Percentiles rank a stretch among this genome's conserved stretches.
phyloP scores from a whole-genome alignment of 1,140 invertebrate genomes.

The roundworm (Caenorhabditis elegans) region WBcel235 BX284605.5:15923001-15923500 shows the following conservation, averaged over 20 bases:
- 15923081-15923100: not conserved
- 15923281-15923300: not conserved
- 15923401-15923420: not conserved
- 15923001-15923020: too few relatives aligned
- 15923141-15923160: not conserved
- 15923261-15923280: not conserved
- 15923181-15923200: not conserved
- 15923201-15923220: not conserved
- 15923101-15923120: not conserved
- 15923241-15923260: not conserved
- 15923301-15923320: not conserved
- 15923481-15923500: not conserved
- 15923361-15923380: not conserved
- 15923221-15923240: not conserved
- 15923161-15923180: not conserved
- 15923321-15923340: not conserved
- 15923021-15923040: too few relatives aligned
- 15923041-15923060: too few relatives aligned
- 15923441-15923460: not conserved
- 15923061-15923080: too few relatives aligned
- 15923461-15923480: not conserved
- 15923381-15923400: not conserved
- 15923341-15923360: not conserved
- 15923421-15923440: not conserved
- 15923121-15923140: not conserved